These are phyloP conservation scores for Cyclura pinguis DNA, from an alignment of 2,797 vertebrate genomes.

Conservation along the genomic window DNA sequence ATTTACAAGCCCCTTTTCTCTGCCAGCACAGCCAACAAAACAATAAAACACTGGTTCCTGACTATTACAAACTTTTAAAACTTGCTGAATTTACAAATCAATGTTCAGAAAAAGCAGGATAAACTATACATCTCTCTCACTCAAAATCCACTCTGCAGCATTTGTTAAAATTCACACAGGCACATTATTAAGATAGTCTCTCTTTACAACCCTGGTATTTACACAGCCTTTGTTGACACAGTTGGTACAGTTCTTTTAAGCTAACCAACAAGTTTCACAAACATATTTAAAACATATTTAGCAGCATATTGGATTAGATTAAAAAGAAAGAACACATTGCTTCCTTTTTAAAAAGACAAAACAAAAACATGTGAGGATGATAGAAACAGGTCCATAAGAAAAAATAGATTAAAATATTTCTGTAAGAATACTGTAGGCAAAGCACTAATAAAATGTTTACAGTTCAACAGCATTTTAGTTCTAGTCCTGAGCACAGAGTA, in stretches of 20 bases:
- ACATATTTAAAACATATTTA: constrained; percentile 83
- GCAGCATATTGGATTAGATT: constrained; percentile 85
- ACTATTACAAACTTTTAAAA: constrained; percentile 75
- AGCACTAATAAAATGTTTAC: constrained; percentile 69
- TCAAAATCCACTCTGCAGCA: constrained; percentile 76
- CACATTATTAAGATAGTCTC: constrained; percentile 79
- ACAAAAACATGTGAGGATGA: constrained; percentile 58
- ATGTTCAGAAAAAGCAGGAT: constrained; percentile 72
- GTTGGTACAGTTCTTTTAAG: constrained; percentile 70
- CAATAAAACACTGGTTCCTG: constrained; percentile 71
- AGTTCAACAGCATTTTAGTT: constrained; percentile 66
- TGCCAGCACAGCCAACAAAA: constrained; percentile 54
- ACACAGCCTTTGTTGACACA: constrained; percentile 80
- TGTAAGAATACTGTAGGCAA: constrained; percentile 72
- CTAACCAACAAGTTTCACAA: constrained; percentile 75
- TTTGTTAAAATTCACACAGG: constrained; percentile 80
- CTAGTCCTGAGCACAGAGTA: constrained; percentile 79
- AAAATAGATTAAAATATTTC: constrained; percentile 78
- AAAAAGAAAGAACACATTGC: constrained; percentile 73
- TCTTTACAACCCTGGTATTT: constrained; percentile 83
- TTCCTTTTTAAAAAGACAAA: constrained; percentile 37
- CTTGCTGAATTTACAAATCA: constrained; percentile 84
- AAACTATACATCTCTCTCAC: constrained; percentile 79
- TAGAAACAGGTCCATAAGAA: constrained; percentile 77
- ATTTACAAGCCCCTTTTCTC: constrained; percentile 76